Conservation (phyloP, 2,888 invertebrate genomes). For the Phyllotreta cruciferae region DNA sequence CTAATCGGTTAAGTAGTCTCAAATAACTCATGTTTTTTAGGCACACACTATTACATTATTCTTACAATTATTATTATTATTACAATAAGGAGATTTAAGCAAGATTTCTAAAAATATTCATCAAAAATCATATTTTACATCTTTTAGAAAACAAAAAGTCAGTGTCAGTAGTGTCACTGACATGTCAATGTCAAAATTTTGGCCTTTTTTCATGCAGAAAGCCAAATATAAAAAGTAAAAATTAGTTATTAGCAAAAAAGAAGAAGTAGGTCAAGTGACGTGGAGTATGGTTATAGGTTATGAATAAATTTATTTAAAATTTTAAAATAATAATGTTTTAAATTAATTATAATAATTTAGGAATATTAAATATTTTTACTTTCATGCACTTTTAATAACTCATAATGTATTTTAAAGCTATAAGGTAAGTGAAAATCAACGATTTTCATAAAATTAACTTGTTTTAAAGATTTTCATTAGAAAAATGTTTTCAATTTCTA, state of each 20-base stretch:
- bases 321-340: too few relatives aligned
- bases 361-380: not conserved
- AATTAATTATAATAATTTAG: too few relatives aligned
- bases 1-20: slow-evolving; percentile 26
- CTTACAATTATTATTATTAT: not conserved
- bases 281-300: too few relatives aligned
- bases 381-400: not conserved
- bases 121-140: not conserved
- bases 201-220: too few relatives aligned
- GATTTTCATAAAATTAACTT: not conserved
- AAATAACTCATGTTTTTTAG: slow-evolving; percentile 32
- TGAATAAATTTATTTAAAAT: too few relatives aligned
- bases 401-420: not conserved
- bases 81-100: slow-evolving; percentile 15
- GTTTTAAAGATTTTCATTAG: too few relatives aligned
- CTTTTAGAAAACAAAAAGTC: not conserved
- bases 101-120: slow-evolving; percentile 2
- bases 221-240: too few relatives aligned
- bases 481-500: too few relatives aligned
- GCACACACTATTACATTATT: too few relatives aligned
- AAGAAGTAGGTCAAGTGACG: too few relatives aligned
- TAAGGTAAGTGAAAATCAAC: slow-evolving; percentile 1
- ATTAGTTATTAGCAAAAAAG: too few relatives aligned
- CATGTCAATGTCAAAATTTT: too few relatives aligned
- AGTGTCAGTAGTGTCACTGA: not conserved